Evolutionary conservation across 2,113 vertebrate genomes (phyloP), one percentile per base, ranked within the genome.

Genomic region (Panthera leo): DNA sequence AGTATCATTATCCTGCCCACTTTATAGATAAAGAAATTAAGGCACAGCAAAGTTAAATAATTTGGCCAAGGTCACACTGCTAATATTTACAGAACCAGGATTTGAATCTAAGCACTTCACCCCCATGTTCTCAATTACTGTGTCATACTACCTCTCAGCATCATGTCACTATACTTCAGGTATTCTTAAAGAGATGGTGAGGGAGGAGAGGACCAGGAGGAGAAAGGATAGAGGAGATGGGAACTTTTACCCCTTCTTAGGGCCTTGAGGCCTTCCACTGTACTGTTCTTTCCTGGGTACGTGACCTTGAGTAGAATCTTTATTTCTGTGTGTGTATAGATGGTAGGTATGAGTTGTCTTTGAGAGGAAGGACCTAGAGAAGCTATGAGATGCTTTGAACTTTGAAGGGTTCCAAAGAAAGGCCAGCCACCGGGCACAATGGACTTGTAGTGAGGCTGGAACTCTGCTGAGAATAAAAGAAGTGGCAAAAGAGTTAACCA

Each of bases 1-100:
- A 14, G 4, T 55, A 25, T 85, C 55, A 67, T 82, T 42, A 34
- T 71, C 25, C 34, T 68, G 25, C 36, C 85, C 65, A 65, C 78
- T 96, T 96, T 58, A 73, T 25, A 91, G 48, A 95, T 21, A 42
- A 71, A n/a, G 39, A 93, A 75, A 53, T n/a, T 70, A n/a, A 92
- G 39, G 58, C 58, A 61, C 8, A 70, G 23, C 9, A 70, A 85
- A 91, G 27, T 65, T 68, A 21, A 65, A 45, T 78, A 36, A 82
- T 53, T 93, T 84, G n/a, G 34, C 85, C 76, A 42, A 25, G 70
- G 61, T 79, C 21, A n/a, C 27, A 18, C 31, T 48, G 65, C 63
- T 83, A 1, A 3, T 84, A 85, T 63, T 93, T 58, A n/a, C 4
- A 71, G 76, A 90, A 18, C 5, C 90, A 39, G 31, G 48, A 39